Base-by-base conservation (phyloP, 2,888 invertebrate genomes). In the Drosophila kambysellisi region DNA sequence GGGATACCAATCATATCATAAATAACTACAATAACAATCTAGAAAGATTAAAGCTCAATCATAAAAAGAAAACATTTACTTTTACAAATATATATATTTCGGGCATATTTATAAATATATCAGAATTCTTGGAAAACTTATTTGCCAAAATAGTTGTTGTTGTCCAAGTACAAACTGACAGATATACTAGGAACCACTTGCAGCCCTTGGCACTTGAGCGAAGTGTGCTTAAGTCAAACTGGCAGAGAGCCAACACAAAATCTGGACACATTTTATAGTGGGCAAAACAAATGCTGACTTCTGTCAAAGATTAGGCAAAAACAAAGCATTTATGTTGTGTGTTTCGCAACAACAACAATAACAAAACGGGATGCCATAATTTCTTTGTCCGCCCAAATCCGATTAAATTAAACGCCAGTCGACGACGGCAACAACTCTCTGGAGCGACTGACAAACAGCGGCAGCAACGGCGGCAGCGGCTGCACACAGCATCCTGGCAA, bases 401-500 rank as follows among this genome's bases (percentile, higher is more conserved):
- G 89, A 85, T 89, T 89, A 90, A 85, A 82, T 83, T 85, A 85
- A 85, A 83, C 88, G 88, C 79, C 83, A 83, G 72, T 68, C 75
- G 70, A 54, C 75, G 70, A 54, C 71, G 70, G 39, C 56, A 39
- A 56, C 39, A 56, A 48, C 59, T 39, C 56, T 56, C 56, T 39
- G 56, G n/a, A 56, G 56, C 56, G 39, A 56, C 56, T 56, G 56
- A 69, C 48, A 59, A 59, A 17, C 53, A 46, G 46, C 4, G n/a
- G 41, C 29, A 30, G 41, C 29, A 56, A 41, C 35, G 58, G 46
- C 52, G 69, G 65, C 75, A 67, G 85, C 67, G 84, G 88, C 88
- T 77, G 73, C 81, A 88, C 88, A 88, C 85, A 88, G 85, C 79
- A 83, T 86, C 85, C 85, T 88, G 88, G 85, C 85, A 88, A 86